Evolutionary conservation across 2,888 invertebrate genomes (phyloP).

Genomic region (Magallana nippona): DNA sequence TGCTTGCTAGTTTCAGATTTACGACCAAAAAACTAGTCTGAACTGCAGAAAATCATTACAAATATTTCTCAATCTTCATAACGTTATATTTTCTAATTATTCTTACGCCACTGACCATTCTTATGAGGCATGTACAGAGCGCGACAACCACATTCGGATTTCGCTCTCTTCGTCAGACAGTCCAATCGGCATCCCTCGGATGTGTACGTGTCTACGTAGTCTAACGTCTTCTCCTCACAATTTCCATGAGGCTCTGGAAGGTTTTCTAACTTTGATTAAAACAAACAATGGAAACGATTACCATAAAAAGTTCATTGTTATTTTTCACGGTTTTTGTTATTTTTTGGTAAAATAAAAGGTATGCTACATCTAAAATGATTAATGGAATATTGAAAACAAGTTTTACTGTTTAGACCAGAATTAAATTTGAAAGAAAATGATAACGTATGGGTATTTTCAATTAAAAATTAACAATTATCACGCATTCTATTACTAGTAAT

Average conservation of each 20-base stretch:
- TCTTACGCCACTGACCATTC: slow-evolving; percentile 47
- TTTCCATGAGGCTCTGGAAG: slow-evolving; percentile 64
- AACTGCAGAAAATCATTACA: too few relatives aligned
- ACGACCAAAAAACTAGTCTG: too few relatives aligned
- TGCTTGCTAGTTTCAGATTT: too few relatives aligned
- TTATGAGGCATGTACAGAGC: slow-evolving; percentile 64
- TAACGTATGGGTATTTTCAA: too few relatives aligned
- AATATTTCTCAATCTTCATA: too few relatives aligned
- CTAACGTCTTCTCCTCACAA: slow-evolving; percentile 56
- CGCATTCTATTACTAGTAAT: too few relatives aligned
- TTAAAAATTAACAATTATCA: too few relatives aligned
- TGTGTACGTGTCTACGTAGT: slow-evolving; percentile 58
- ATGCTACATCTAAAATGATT: too few relatives aligned
- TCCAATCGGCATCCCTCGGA: slow-evolving; percentile 64
- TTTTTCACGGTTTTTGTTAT: not conserved
- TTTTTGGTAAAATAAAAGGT: not conserved
- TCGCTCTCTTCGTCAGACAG: slow-evolving; percentile 59
- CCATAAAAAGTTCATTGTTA: not conserved
- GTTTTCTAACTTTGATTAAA: slow-evolving; percentile 62
- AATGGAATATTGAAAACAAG: too few relatives aligned
- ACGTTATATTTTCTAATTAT: too few relatives aligned
- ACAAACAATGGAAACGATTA: not conserved
- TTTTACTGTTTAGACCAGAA: too few relatives aligned
- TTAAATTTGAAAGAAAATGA: too few relatives aligned
- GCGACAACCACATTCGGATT: slow-evolving; percentile 65